Evolutionary conservation across 23 tunicate species (phyloP).

Genomic region (Pegea sp.): DNA sequence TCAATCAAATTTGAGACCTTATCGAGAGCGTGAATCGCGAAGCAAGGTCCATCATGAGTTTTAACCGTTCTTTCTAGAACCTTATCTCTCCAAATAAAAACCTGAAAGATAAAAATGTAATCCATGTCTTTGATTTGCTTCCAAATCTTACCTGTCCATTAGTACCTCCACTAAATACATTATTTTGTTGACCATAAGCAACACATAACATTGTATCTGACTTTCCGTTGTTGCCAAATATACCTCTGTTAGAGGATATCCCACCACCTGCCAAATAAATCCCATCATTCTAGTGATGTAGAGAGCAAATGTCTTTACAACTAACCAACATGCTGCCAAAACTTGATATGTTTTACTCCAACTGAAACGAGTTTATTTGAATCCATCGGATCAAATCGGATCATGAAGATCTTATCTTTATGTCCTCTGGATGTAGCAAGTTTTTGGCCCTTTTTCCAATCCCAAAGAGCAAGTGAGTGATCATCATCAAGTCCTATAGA

Average conservation of each 20-base stretch:
- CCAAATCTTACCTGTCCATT: conserved; percentile 53
- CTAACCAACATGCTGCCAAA: conserved; percentile 85
- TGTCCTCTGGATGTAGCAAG: conserved; percentile 63
- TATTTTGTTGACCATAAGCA: conserved; percentile 40
- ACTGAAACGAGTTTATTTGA: conserved; percentile 49
- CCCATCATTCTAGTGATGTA: background rate
- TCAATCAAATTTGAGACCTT: conserved; percentile 12
- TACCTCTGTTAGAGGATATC: conserved; percentile 58
- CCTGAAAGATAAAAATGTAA: conserved; percentile 10
- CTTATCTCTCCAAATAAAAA: conserved; percentile 58
- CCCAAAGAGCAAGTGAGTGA: conserved; percentile 93
- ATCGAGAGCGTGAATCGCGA: conserved; percentile 76
- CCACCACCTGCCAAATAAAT: conserved; percentile 46
- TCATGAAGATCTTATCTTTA: conserved; percentile 72
- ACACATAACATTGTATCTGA: conserved; percentile 77
- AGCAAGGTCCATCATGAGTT: conserved; percentile 91
- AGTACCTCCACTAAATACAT: conserved; percentile 59
- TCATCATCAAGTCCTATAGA: conserved; percentile 92
- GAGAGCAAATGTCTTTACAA: background rate
- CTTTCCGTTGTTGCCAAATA: conserved; percentile 61
- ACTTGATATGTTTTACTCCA: conserved; percentile 92
- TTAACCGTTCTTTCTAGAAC: conserved; percentile 34
- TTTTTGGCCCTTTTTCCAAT: conserved; percentile 80
- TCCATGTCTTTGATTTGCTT: background rate
- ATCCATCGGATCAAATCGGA: conserved; percentile 20